Conservation (phyloP, 2,888 invertebrate genomes). For the Tuberolachnus salignus region DNA sequence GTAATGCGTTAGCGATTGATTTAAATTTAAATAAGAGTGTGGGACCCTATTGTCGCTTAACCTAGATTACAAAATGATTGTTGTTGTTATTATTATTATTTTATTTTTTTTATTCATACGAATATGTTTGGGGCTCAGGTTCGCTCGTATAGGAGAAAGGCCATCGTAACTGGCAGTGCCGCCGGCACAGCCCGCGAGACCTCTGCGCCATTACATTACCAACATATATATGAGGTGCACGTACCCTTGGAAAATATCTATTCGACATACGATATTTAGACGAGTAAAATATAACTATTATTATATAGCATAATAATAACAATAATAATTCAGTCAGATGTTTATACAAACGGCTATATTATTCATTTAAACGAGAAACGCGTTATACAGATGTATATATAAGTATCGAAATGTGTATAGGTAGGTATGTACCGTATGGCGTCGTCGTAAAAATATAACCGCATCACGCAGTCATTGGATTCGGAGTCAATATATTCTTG, state of each 20-base stretch:
- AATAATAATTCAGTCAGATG: not conserved
- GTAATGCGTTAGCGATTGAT: slow-evolving; percentile 30
- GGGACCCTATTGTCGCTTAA: slow-evolving; percentile 15
- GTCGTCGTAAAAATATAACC: slow-evolving; percentile 7
- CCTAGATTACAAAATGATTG: slow-evolving; percentile 45
- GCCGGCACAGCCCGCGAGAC: not conserved
- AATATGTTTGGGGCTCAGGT: not conserved
- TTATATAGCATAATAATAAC: too few species aligned
- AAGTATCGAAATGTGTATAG: slow-evolving; percentile 7
- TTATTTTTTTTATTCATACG: slow-evolving; percentile 13
- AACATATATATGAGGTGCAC: not conserved
- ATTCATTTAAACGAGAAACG: slow-evolving; percentile 8
- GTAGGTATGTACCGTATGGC: not conserved
- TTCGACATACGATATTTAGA: slow-evolving; percentile 26
- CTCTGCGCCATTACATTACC: not conserved
- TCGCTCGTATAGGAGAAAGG: slow-evolving; percentile 34
- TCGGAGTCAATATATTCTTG: slow-evolving; percentile 28
- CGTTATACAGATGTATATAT: not conserved
- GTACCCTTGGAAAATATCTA: slow-evolving; percentile 31
- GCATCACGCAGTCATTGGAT: slow-evolving; percentile 25
- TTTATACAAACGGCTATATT: not conserved
- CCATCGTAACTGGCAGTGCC: slow-evolving; percentile 22
- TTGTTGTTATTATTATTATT: slow-evolving; percentile 47
- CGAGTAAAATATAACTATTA: too few species aligned
- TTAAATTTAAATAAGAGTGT: slow-evolving; percentile 7